Base-by-base conservation (phyloP, 2,888 invertebrate species). In the Anthoptus insignis region DNA sequence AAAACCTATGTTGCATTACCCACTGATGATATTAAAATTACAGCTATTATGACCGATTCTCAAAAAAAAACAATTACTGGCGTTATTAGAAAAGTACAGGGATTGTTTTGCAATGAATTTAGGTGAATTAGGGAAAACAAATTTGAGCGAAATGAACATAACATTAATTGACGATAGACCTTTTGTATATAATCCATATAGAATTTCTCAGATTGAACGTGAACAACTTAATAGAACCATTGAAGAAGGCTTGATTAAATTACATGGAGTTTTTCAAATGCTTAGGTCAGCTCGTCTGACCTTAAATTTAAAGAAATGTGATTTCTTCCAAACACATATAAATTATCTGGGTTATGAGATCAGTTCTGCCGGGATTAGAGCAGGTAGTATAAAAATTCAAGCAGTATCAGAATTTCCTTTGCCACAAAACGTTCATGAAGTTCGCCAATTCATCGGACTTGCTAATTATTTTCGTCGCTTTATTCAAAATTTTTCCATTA, bases 151-250 rank as follows among this genome's bases (percentile, higher is more conserved):
- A 57, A 58, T 58, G 57, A 27, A 45, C 8, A 58, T 58, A 9
- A 19, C 16, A n/a, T 37, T 58, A 29, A 58, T 29, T 27, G 57
- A 58, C 27, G 27, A 27, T 7, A 27, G 27, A 27, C 27, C 27
- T 42, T 24, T 9, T 24, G 45, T 24, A 50, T 54, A 49, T 9
- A 66, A 68, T 37, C 70, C 67, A 6, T 32, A 32, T 32, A 32
- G 32, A 11, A 32, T 32, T 9, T 32, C 32, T 2, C 32, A 32
- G 9, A 32, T 2, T 32, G 32, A 32, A 32, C 32, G 27, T 3
- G 27, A 27, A 27, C 27, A 27, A 7, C 27, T 27, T 27, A 27
- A 27, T 7, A 27, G 7, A 27, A 27, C 7, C 27, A 27, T 27
- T 27, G 34, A 37, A 16, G 54, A 39, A 24, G 53, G 53, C 13